A percentile compares a stretch with the other conserved stretches of the same genome.
These are phyloP conservation scores for Nebria salina DNA, from an alignment of 2,888 invertebrate species.

Conservation along the genomic window DNA sequence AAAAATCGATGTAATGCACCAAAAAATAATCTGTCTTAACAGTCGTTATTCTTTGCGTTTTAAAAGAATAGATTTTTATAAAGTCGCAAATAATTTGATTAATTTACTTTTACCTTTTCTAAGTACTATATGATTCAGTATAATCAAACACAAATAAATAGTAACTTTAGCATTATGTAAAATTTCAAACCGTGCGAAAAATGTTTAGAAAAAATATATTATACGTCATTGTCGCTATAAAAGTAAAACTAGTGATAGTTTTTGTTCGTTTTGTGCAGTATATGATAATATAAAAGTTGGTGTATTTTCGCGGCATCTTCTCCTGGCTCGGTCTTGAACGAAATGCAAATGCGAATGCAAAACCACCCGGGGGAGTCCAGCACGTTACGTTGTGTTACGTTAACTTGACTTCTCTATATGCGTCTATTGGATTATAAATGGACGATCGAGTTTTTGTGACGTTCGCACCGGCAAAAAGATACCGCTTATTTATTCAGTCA, in stretches of 20 bases:
- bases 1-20: neutral
- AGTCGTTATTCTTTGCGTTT: neutral
- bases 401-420: neutral
- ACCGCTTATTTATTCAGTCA: conserved; percentile 43
- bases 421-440: conserved; percentile 44
- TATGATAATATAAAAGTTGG: neutral
- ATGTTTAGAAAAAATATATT: neutral
- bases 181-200: neutral
- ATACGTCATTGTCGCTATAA: neutral
- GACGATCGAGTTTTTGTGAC: conserved; percentile 29
- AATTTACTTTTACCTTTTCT: neutral
- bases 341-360: neutral
- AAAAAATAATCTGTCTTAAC: neutral
- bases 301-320: neutral
- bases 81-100: neutral
- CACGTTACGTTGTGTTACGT: neutral
- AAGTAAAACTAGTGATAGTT: neutral
- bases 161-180: neutral
- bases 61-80: neutral
- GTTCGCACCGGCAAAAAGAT: conserved; percentile 22
- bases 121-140: neutral
- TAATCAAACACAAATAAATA: neutral
- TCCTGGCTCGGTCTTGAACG: neutral
- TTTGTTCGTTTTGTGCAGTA: neutral
- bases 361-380: neutral